Evolutionary conservation across 2,113 vertebrate species (phyloP).

Genomic region (Nothobranchius furzeri): DNA sequence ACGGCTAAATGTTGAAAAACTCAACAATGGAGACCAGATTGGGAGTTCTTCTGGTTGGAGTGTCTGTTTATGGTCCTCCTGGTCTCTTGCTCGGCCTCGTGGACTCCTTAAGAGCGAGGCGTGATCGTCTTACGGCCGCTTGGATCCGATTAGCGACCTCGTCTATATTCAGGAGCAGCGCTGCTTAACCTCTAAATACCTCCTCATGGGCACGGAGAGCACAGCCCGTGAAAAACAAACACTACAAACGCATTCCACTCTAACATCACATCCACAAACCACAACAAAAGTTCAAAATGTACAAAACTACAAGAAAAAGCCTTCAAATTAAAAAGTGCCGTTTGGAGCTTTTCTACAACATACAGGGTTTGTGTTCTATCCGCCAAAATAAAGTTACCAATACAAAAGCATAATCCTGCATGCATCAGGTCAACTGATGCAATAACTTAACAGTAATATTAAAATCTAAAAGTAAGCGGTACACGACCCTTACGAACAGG

Average conservation of each 20-base stretch:
- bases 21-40: conserved; percentile 12
- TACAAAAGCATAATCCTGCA: conserved; percentile 34
- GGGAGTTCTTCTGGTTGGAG: conserved; percentile 19
- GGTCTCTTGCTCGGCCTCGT: background rate
- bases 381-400: conserved; percentile 25
- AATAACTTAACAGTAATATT: conserved; percentile 63
- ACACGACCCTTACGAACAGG: conserved; percentile 17
- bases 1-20: background rate
- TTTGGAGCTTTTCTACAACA: conserved; percentile 38
- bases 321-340: background rate
- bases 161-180: conserved; percentile 24
- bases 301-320: conserved; percentile 43
- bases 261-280: conserved; percentile 22
- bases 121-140: background rate
- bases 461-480: conserved; percentile 53
- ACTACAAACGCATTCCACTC: conserved; percentile 38
- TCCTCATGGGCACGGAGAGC: conserved; percentile 49
- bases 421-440: conserved; percentile 82
- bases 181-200: conserved; percentile 47
- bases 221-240: conserved; percentile 23
- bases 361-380: conserved; percentile 31
- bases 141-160: conserved; percentile 26
- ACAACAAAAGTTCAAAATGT: conserved; percentile 45
- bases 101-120: conserved; percentile 7
- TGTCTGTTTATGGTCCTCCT: conserved; percentile 3